Evolutionary conservation across 2,797 vertebrate genomes (phyloP).

Genomic region (Propithecus deckenii): DNA sequence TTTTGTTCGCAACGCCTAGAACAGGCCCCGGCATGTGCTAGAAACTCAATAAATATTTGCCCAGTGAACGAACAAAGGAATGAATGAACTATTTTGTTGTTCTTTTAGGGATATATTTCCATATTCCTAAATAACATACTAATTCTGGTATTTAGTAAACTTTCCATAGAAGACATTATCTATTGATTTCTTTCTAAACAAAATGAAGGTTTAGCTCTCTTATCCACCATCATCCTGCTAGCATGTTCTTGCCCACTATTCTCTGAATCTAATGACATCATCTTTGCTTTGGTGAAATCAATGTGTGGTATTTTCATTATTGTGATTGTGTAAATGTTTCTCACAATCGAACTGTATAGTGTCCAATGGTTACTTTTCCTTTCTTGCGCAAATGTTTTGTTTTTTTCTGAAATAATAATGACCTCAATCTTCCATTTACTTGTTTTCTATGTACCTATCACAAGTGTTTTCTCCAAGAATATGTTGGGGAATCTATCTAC

Average conservation of each 20-base stretch:
- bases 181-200: not conserved
- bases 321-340: not conserved
- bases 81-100: not conserved
- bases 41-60: conserved; percentile 13
- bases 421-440: not conserved
- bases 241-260: not conserved
- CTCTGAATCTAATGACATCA: conserved; percentile 6
- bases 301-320: not conserved
- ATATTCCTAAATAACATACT: not conserved
- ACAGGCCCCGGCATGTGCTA: not conserved
- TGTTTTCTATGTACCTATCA: not conserved
- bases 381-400: not conserved
- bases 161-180: not conserved
- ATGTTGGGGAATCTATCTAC: not conserved
- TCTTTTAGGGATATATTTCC: not conserved
- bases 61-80: not conserved
- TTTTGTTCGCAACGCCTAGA: not conserved
- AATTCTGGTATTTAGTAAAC: not conserved
- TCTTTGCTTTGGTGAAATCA: conserved; percentile 6
- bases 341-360: not conserved
- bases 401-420: not conserved
- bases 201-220: not conserved
- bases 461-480: not conserved
- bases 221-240: not conserved
- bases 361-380: not conserved